Conservation (phyloP, 1,140 invertebrate genomes). For the Sarcophaga bullata region DNA sequence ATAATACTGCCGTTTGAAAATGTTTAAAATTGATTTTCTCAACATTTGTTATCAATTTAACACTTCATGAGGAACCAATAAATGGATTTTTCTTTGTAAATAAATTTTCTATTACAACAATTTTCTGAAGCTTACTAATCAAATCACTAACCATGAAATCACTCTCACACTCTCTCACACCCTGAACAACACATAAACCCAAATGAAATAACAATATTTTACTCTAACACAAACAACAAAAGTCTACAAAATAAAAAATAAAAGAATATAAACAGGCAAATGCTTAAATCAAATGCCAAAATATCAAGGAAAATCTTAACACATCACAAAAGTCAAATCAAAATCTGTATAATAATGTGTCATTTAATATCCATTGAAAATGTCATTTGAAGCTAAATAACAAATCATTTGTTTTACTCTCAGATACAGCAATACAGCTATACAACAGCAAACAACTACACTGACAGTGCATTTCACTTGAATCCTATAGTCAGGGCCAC, state of each 20-base stretch:
- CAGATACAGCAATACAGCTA: not conserved
- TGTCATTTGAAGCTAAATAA: conserved; percentile 40
- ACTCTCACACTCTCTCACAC: not conserved
- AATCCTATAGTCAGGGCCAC: not conserved
- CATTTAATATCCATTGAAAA: conserved; percentile 40
- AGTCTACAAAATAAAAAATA: not conserved
- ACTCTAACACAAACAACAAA: conserved; percentile 5
- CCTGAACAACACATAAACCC: too few species aligned
- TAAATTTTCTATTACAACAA: conserved; percentile 3
- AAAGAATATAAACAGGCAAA: not conserved
- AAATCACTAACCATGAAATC: conserved; percentile 24
- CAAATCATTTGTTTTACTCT: conserved; percentile 37
- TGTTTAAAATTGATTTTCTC: not conserved
- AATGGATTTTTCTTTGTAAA: not conserved
- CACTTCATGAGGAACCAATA: not conserved
- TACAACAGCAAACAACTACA: not conserved
- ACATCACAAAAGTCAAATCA: conserved; percentile 27
- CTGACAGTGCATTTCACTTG: not conserved
- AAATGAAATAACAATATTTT: not conserved
- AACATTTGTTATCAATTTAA: not conserved
- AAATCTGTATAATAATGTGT: conserved; percentile 35
- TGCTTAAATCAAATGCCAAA: not conserved
- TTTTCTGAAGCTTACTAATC: conserved; percentile 4
- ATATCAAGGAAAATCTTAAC: conserved; percentile 28
- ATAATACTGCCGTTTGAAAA: too few species aligned